A percentile compares a stretch with the other conserved stretches of the same genome.
Evolutionary conservation across 2,888 invertebrate species (phyloP).

Genomic region (Aleiodes testaceus): DNA sequence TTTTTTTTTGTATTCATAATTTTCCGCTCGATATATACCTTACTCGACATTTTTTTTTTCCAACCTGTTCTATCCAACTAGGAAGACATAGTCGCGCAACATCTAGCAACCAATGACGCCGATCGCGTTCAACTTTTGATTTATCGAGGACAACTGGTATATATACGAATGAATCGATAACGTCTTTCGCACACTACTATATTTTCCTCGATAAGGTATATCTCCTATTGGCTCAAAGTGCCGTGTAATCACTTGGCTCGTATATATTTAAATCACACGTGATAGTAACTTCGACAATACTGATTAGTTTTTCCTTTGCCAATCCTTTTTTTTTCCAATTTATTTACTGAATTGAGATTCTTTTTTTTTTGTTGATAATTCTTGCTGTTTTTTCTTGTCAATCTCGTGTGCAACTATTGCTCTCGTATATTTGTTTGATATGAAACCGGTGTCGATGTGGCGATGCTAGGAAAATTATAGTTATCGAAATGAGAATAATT

Average conservation of each 20-base stretch:
- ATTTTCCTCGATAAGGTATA: conserved; percentile 37
- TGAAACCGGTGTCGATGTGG: conserved; percentile 34
- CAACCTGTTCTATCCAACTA: conserved; percentile 9
- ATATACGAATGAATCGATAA: conserved; percentile 38
- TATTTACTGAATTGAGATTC: conserved; percentile 17
- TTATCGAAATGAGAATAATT: conserved; percentile 47
- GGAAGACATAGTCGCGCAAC: conserved; percentile 38
- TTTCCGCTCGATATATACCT: conserved; percentile 1
- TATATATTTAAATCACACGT: conserved; percentile 21
- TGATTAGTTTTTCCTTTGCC: conserved; percentile 33
- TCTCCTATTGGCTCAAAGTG: background rate
- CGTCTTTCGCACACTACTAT: conserved; percentile 29
- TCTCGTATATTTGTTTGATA: background rate
- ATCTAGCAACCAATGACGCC: conserved; percentile 29
- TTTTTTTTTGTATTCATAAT: conserved; percentile 13
- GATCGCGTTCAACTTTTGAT: conserved; percentile 44
- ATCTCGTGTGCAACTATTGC: no score
- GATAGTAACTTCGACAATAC: conserved; percentile 7
- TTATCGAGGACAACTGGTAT: conserved; percentile 47
- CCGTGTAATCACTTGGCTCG: conserved; percentile 34
- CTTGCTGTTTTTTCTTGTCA: background rate
- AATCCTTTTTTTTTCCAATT: background rate
- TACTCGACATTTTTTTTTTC: background rate
- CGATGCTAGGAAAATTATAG: conserved; percentile 51
- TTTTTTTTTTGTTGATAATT: conserved; percentile 13